Evolutionary conservation across 64 coral and sea anemone genomes (phyloP).

Genomic region (Exaiptasia diaphana): DNA sequence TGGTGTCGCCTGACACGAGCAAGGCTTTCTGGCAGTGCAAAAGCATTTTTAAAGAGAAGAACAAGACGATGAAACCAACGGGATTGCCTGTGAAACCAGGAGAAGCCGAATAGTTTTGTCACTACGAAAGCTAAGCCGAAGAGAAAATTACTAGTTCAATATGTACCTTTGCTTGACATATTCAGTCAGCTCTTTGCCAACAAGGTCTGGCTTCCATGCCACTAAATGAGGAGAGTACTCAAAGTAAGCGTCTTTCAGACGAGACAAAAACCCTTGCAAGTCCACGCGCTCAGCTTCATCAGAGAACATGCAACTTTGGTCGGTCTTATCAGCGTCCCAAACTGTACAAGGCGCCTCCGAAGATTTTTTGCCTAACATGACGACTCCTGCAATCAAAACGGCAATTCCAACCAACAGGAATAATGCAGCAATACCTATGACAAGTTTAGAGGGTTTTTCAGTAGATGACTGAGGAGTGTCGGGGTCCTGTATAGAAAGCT

Average conservation of each 20-base stretch:
- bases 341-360: background rate
- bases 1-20: too few relatives aligned
- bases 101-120: too few relatives aligned
- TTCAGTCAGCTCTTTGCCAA: background rate
- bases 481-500: too few relatives aligned
- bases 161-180: constrained; percentile 44
- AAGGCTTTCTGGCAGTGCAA: too few relatives aligned
- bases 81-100: too few relatives aligned
- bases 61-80: too few relatives aligned
- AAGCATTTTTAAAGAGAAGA: too few relatives aligned
- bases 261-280: constrained; percentile 6
- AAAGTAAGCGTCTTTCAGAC: constrained; percentile 16
- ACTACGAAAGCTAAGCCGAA: too few relatives aligned
- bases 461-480: too few relatives aligned
- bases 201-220: constrained; percentile 31
- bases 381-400: constrained; percentile 10
- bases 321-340: background rate
- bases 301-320: background rate
- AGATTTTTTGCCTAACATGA: background rate
- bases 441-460: too few relatives aligned
- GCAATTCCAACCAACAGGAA: constrained; percentile 2
- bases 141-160: too few relatives aligned
- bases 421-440: background rate
- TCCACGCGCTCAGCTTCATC: constrained; percentile 30
- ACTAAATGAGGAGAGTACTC: constrained; percentile 1